phyloP scores from a whole-genome alignment of 1,140 invertebrate species.

The Ips typographus region DNA sequence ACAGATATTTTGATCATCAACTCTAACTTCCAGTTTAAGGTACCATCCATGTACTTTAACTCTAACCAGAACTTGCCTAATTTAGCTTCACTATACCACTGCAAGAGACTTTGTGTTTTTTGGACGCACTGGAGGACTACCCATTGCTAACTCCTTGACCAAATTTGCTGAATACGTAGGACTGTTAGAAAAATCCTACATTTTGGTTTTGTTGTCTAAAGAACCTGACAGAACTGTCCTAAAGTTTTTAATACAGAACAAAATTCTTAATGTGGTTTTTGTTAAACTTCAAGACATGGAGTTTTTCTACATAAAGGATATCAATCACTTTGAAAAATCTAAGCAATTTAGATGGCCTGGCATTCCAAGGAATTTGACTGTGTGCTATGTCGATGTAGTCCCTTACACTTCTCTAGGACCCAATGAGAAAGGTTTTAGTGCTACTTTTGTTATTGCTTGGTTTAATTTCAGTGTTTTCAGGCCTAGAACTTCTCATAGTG shows the following conservation, averaged over 20 bases:
- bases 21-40: too few species aligned
- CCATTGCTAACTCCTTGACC: too few species aligned
- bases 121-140: too few species aligned
- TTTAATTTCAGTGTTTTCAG: too few species aligned
- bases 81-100: too few species aligned
- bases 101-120: too few species aligned
- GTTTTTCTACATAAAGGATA: background rate
- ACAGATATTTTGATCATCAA: too few species aligned
- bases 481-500: too few species aligned
- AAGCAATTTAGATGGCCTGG: background rate
- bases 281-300: background rate
- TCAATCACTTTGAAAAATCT: background rate
- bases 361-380: background rate
- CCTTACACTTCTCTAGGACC: background rate
- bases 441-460: too few species aligned
- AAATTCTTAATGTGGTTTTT: background rate
- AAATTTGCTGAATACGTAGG: background rate
- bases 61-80: too few species aligned
- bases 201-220: background rate
- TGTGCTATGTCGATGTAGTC: background rate
- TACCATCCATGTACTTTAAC: too few species aligned
- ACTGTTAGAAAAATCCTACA: background rate
- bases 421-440: too few species aligned
- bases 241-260: background rate
- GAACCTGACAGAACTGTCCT: background rate